Conservation (phyloP, 2,113 vertebrate species). For the Microtus ochrogaster region DNA sequence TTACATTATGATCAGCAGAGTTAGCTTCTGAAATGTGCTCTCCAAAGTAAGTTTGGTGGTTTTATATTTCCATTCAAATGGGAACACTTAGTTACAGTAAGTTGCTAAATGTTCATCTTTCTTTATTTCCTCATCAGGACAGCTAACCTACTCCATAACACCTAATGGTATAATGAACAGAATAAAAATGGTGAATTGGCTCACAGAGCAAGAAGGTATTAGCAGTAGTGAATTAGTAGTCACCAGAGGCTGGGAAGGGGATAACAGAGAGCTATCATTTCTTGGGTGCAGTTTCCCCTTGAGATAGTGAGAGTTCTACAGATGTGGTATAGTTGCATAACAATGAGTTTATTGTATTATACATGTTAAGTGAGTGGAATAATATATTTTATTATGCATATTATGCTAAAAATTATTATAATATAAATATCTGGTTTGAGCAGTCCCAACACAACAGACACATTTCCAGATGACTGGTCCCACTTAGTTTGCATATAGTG, state of each 20-base stretch:
- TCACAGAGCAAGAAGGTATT: background rate
- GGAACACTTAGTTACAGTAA: background rate
- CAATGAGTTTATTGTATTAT: background rate
- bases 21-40: constrained; percentile 43
- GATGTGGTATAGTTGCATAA: background rate
- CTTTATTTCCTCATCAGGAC: background rate
- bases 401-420: background rate
- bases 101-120: background rate
- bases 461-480: background rate
- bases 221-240: background rate
- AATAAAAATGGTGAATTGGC: background rate
- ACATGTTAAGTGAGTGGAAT: background rate
- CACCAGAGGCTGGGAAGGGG: background rate
- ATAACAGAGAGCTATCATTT: background rate
- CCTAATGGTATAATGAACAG: background rate
- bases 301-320: background rate
- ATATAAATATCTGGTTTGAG: background rate
- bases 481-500: background rate
- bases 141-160: background rate
- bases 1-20: constrained; percentile 60
- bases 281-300: background rate
- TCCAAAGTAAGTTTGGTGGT: background rate
- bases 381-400: background rate
- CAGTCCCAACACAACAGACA: background rate
- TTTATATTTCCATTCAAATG: background rate